A percentile compares a stretch with the other conserved stretches of the same genome.
phyloP scores from a whole-genome alignment of 2,113 vertebrate species.

The Tupaia tana region DNA sequence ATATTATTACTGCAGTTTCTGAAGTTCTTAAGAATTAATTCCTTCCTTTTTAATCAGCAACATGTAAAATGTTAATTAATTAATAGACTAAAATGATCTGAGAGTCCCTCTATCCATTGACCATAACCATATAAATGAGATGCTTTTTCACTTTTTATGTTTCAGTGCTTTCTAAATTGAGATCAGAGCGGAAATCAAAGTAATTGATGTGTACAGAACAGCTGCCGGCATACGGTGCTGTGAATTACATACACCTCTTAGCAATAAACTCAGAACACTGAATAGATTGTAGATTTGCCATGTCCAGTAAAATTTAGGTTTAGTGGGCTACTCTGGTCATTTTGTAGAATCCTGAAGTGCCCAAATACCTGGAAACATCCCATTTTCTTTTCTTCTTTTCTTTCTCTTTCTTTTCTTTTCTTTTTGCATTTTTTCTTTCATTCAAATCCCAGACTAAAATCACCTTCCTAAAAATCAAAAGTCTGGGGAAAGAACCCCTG shows the following conservation, averaged over 20 bases:
- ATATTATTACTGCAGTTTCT: neutral
- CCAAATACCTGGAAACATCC: neutral
- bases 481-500: neutral
- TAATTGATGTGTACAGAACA: neutral
- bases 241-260: neutral
- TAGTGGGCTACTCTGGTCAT: neutral
- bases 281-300: neutral
- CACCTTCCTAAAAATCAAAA: slow-evolving; percentile 4
- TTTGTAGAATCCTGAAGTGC: slow-evolving; percentile 34
- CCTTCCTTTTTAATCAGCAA: slow-evolving; percentile 34
- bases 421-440: neutral
- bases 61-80: slow-evolving; percentile 29
- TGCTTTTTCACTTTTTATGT: neutral
- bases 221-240: neutral
- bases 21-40: neutral
- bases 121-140: neutral
- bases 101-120: neutral
- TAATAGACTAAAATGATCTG: neutral
- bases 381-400: neutral
- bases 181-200: neutral
- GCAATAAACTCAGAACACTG: slow-evolving; percentile 10
- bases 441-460: slow-evolving; percentile 47
- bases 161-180: neutral
- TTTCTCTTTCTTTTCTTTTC: neutral
- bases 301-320: neutral